phyloP scores from a whole-genome alignment of 2,888 invertebrate genomes.

The Epistrophe eligans region DNA sequence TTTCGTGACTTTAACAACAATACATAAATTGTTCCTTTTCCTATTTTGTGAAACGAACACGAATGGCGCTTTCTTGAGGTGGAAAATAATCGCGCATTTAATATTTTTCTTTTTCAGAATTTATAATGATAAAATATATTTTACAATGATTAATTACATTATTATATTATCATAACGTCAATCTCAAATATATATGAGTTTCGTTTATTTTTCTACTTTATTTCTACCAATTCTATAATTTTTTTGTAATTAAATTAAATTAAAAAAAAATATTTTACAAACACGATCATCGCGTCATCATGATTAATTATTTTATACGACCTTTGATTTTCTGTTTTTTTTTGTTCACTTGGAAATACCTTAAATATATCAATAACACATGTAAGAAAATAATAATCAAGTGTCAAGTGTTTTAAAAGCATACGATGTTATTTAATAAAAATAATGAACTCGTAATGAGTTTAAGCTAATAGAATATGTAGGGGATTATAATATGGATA shows the following conservation, averaged over 20 bases:
- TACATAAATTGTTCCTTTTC: constrained; percentile 24
- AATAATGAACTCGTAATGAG: constrained; percentile 53
- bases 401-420: constrained; percentile 44
- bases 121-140: constrained; percentile 31
- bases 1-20: constrained; percentile 49
- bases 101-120: not conserved
- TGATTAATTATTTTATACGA: constrained; percentile 4
- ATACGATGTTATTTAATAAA: constrained; percentile 61
- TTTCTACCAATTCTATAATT: constrained; percentile 19
- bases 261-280: constrained; percentile 40
- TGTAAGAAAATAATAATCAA: constrained; percentile 14
- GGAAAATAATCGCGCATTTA: constrained; percentile 15
- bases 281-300: not conserved
- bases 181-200: constrained; percentile 37
- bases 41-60: constrained; percentile 57
- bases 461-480: constrained; percentile 51
- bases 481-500: constrained; percentile 15
- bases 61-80: constrained; percentile 25
- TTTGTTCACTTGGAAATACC: constrained; percentile 7
- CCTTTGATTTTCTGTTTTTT: not conserved
- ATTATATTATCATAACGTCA: constrained; percentile 27
- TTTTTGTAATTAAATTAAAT: not conserved
- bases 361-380: constrained; percentile 15
- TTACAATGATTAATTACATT: constrained; percentile 39
- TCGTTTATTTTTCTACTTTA: constrained; percentile 1